These are phyloP conservation scores for Coenonympha glycerion DNA, from an alignment of 2,888 invertebrate genomes.

Conservation along the genomic window DNA sequence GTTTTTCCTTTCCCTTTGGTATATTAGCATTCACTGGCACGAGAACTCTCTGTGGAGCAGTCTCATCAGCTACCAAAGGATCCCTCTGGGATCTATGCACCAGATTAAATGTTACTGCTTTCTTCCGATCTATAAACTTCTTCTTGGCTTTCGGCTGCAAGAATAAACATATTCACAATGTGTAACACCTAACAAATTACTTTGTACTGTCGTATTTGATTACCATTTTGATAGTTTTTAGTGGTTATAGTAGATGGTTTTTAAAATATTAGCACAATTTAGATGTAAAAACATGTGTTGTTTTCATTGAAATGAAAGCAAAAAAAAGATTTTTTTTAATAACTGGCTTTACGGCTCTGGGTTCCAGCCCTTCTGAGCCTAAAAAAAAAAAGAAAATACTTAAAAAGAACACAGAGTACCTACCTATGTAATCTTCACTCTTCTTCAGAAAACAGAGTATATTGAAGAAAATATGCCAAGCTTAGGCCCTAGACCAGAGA, in stretches of 20 bases:
- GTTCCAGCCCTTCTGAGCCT: too few relatives aligned
- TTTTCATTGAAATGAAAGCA: too few relatives aligned
- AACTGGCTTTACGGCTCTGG: too few relatives aligned
- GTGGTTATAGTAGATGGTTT: conserved; percentile 24
- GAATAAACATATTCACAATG: neutral
- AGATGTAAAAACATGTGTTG: conserved; percentile 55
- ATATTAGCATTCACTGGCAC: conserved; percentile 75
- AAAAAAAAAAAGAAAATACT: too few relatives aligned
- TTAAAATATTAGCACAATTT: conserved; percentile 18
- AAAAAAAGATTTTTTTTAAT: too few relatives aligned
- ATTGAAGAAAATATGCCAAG: too few relatives aligned
- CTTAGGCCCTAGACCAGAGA: too few relatives aligned
- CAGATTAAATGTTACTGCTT: conserved; percentile 91
- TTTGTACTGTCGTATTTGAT: conserved; percentile 2
- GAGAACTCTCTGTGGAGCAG: conserved; percentile 90
- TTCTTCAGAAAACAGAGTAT: too few relatives aligned
- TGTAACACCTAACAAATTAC: neutral
- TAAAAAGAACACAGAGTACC: too few relatives aligned
- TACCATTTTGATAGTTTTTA: conserved; percentile 43
- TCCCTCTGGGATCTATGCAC: conserved; percentile 96
- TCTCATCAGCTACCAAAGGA: conserved; percentile 91
- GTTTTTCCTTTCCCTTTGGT: conserved; percentile 58
- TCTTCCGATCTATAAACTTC: conserved; percentile 94
- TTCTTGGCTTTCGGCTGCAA: conserved; percentile 81
- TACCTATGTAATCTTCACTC: too few relatives aligned